phyloP scores from a whole-genome alignment of 2,888 invertebrate species.

The Melanotus villosus region DNA sequence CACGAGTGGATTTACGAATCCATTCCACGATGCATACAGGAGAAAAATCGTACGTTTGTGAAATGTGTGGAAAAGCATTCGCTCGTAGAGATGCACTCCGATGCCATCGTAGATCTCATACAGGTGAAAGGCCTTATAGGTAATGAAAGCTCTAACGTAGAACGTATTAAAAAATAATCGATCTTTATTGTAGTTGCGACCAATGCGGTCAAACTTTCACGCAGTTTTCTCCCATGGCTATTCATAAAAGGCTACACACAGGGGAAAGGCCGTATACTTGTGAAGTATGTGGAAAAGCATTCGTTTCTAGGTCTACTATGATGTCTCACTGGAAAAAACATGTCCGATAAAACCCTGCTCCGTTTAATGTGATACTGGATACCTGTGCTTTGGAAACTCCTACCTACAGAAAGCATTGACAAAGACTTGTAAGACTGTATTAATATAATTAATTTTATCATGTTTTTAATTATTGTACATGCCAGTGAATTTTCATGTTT shows the following conservation, averaged over 20 bases:
- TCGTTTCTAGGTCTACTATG: constrained; percentile 74
- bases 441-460: constrained; percentile 8
- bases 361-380: constrained; percentile 8
- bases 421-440: constrained; percentile 13
- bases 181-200: constrained; percentile 70
- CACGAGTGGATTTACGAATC: constrained; percentile 73
- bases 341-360: constrained; percentile 18
- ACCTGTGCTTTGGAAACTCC: not conserved
- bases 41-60: constrained; percentile 75
- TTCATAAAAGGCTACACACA: constrained; percentile 75
- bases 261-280: constrained; percentile 75
- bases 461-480: not conserved
- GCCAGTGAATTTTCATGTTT: too few relatives aligned
- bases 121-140: constrained; percentile 73
- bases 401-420: not conserved
- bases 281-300: constrained; percentile 72
- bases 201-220: constrained; percentile 76
- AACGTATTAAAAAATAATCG: too few relatives aligned
- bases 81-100: constrained; percentile 73
- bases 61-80: constrained; percentile 75
- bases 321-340: constrained; percentile 74
- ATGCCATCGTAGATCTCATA: constrained; percentile 73
- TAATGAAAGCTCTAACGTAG: too few relatives aligned
- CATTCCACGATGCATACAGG: constrained; percentile 76
- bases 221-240: constrained; percentile 77